phyloP scores from a whole-genome alignment of 2,888 invertebrate genomes.

The Hirtodrosophila duncani region DNA sequence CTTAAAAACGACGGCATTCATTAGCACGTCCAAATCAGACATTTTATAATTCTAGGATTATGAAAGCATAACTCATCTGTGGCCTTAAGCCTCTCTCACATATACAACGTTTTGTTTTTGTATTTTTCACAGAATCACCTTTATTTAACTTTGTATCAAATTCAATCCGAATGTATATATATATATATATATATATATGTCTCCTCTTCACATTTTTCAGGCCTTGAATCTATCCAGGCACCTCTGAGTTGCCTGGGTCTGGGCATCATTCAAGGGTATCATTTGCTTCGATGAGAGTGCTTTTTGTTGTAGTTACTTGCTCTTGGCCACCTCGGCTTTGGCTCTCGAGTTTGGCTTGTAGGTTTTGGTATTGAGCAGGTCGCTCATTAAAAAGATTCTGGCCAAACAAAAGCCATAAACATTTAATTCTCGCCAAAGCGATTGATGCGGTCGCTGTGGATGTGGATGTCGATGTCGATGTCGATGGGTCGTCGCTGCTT shows the following conservation, averaged over 20 bases:
- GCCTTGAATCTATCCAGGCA: not conserved
- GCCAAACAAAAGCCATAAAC: slow-evolving; percentile 56
- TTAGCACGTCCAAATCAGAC: too few species aligned
- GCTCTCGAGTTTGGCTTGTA: not conserved
- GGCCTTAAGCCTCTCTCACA: too few species aligned
- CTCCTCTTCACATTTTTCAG: too few species aligned
- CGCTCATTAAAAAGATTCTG: slow-evolving; percentile 60
- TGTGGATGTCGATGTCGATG: slow-evolving; percentile 16
- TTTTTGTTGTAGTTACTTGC: slow-evolving; percentile 58
- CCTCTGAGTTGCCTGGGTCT: slow-evolving; percentile 1
- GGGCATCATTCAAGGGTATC: slow-evolving; percentile 53
- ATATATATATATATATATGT: too few species aligned
- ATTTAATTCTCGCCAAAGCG: slow-evolving; percentile 69
- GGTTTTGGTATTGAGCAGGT: slow-evolving; percentile 41
- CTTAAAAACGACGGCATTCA: too few species aligned
- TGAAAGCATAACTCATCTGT: too few species aligned
- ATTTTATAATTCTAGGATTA: too few species aligned
- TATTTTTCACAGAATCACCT: too few species aligned
- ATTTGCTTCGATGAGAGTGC: slow-evolving; percentile 60
- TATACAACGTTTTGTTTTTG: too few species aligned
- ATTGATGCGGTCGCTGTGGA: slow-evolving; percentile 54
- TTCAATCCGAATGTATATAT: too few species aligned
- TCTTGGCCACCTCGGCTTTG: too few species aligned
- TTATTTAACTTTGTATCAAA: too few species aligned
- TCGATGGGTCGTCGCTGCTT: slow-evolving; percentile 11